A percentile compares a stretch with the other conserved stretches of the same genome.
Evolutionary conservation across 92 coral and sea anemone species (phyloP).

Genomic region (Hydrozoanthus gracilis): DNA sequence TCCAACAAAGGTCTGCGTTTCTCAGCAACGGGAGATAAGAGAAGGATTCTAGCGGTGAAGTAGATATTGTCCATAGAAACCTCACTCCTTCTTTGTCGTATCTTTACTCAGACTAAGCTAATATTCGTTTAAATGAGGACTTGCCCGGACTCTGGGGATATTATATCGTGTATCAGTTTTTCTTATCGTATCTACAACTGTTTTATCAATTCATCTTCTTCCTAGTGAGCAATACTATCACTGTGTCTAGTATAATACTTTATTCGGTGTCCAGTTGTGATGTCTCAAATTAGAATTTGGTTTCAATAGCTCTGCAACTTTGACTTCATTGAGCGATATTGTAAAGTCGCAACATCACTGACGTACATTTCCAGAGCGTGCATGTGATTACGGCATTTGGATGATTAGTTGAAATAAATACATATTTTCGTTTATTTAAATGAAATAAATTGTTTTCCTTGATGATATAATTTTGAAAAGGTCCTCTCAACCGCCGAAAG

Average conservation of each 20-base stretch:
- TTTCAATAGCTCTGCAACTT: slow-evolving; percentile 8
- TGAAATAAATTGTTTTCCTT: slow-evolving; percentile 52
- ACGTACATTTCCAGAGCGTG: not conserved
- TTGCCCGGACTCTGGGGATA: slow-evolving; percentile 64
- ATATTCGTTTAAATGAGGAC: slow-evolving; percentile 72
- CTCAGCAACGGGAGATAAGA: slow-evolving; percentile 40
- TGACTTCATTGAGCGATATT: slow-evolving; percentile 2
- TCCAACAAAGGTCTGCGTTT: slow-evolving; percentile 42
- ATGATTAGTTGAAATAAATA: slow-evolving; percentile 56
- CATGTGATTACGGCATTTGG: slow-evolving; percentile 29
- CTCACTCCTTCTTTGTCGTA: not conserved
- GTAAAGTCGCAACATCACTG: not conserved
- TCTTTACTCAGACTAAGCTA: slow-evolving; percentile 64
- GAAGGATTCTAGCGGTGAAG: slow-evolving; percentile 40
- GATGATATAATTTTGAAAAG: slow-evolving; percentile 54
- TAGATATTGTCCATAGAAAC: slow-evolving; percentile 43
- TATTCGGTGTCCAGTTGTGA: slow-evolving; percentile 14
- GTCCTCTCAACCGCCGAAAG: slow-evolving; percentile 59
- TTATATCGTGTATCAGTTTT: slow-evolving; percentile 68
- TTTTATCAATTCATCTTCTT: slow-evolving; percentile 64
- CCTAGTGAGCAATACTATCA: slow-evolving; percentile 36
- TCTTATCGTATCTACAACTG: slow-evolving; percentile 69
- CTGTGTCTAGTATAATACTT: slow-evolving; percentile 21
- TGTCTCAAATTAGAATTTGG: not conserved
- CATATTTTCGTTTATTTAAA: slow-evolving; percentile 62